Conservation (phyloP, 2,113 vertebrate genomes). For the Petaurus breviceps region DNA sequence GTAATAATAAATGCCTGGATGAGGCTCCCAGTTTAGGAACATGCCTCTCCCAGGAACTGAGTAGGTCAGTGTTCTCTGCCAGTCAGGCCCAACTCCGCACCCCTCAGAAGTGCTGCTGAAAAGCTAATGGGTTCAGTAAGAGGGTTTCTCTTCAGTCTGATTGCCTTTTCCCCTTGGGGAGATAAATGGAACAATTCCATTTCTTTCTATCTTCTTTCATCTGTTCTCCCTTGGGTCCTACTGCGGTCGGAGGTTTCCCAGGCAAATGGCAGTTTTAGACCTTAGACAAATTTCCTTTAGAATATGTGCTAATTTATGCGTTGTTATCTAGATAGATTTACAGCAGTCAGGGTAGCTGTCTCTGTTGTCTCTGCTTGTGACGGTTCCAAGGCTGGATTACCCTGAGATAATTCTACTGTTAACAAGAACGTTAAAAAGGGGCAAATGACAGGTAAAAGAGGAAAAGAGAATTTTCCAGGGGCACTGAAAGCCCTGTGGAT, state of each 20-base stretch:
- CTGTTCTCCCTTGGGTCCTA: background rate
- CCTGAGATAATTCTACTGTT: background rate
- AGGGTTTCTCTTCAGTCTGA: background rate
- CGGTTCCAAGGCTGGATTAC: background rate
- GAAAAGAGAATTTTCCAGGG: background rate
- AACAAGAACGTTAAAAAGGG: background rate
- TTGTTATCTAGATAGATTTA: slow-evolving; percentile 1
- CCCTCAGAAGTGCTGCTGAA: slow-evolving; percentile 41
- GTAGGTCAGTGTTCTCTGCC: background rate
- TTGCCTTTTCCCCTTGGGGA: background rate
- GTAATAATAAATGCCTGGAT: background rate
- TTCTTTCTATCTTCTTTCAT: slow-evolving; percentile 23
- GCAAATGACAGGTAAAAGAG: background rate
- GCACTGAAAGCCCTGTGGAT: background rate
- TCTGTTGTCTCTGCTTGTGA: background rate
- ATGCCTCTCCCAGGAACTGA: slow-evolving; percentile 42
- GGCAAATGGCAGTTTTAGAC: slow-evolving; percentile 24
- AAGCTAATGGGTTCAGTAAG: slow-evolving; percentile 14
- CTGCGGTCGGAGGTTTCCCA: slow-evolving; percentile 13
- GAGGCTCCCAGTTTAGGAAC: background rate
- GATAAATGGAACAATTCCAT: background rate
- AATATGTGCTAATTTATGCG: slow-evolving; percentile 39
- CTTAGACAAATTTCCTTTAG: slow-evolving; percentile 30
- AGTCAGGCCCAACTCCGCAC: background rate
- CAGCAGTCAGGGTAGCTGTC: background rate